Base-by-base conservation (phyloP, 2,888 invertebrate species). In the Priocnemis perturbator region DNA sequence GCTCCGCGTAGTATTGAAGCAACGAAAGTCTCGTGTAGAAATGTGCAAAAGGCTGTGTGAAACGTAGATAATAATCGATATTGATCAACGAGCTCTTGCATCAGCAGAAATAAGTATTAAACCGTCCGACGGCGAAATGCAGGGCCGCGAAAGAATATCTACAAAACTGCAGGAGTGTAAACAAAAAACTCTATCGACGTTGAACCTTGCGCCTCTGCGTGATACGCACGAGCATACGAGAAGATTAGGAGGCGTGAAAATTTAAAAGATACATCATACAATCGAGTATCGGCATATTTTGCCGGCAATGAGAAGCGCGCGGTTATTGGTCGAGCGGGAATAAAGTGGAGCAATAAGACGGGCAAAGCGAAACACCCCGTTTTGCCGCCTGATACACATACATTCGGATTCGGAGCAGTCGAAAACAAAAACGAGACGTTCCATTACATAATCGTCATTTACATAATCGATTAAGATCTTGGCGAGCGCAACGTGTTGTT, bases 201-300 rank as follows among this genome's bases (percentile, higher is more conserved):
- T 59, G 59, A 59, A 59, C 59, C 59, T 21, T 59, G 47, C 19
- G 17, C 48, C 23, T 50, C n/a, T n/a, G n/a, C n/a, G 30, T 44
- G 61, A 61, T 60, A 60, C 21, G 23, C 60, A 23, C 17, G 26
- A n/a, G 23, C 17, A 15, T n/a, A 23, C 30, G 30, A 50, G 17
- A 7, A 60, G 61, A 61, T 61, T 61, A 52, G 50, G 37, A 61
- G 52, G 53, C 61, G 61, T 21, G 61, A 61, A 61, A 61, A 47
- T 52, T 19, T 11, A 21, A n/a, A n/a, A 44, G 21, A 20, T 45
- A 19, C n/a, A 37, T 3, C 11, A 9, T 11, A 20, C 5, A 50
- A 50, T 50, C 20, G 5, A 17, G 15, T 17, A 20, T 50, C 50
- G 50, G 50, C 50, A 50, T n/a, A 50, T 50, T 4, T 50, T 50